Base-by-base conservation (phyloP, 2,113 vertebrate species). In the Zosterops pallidus region DNA sequence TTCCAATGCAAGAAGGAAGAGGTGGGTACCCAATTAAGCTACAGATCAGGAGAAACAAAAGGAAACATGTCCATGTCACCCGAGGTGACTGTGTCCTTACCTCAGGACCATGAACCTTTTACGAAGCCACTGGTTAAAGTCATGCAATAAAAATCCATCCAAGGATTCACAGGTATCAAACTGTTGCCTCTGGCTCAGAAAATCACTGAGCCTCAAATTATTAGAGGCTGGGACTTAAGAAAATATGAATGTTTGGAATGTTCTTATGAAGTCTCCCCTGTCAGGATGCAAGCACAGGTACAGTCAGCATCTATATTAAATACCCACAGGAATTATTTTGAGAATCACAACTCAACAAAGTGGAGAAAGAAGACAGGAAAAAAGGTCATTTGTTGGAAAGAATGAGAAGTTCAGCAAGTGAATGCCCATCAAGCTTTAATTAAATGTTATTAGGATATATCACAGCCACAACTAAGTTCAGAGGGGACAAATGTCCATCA, bases 221-320 rank as follows among this genome's bases (percentile, higher is more conserved):
- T 35, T 42, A 50, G 10, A 77, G n/a, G 14, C 28, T 74, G 4
- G 1, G 14, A 35, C 7, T 74, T 33, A 7, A 33, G 26, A 56
- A 84, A 65, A 57, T 14, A 29, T 0, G 1, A 52, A 59, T 24
- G 11, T 57, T 35, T 33, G 23, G 11, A 29, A 71, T 2, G 1
- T 70, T 60, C 15, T 47, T 35, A 3, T 29, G 12, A 57, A 71
- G 26, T 29, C 41, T 57, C 16, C 31, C 41, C 1, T 28, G 12
- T 31, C n/a, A 71, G 31, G 11, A 44, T 59, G 12, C 57, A 49
- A 55, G 25, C 12, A 35, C 12, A 33, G 21, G 15, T 46, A 46
- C 2, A 5, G 23, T 75, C 56, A 62, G 9, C 9, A 60, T 41
- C 11, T n/a, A 3, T 6, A n/a, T 5, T 17, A 53, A 78, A 62